Evolutionary conservation across 2,888 invertebrate genomes (phyloP), one percentile per base, ranked within the genome.

Genomic region (Notodonta dromedarius): DNA sequence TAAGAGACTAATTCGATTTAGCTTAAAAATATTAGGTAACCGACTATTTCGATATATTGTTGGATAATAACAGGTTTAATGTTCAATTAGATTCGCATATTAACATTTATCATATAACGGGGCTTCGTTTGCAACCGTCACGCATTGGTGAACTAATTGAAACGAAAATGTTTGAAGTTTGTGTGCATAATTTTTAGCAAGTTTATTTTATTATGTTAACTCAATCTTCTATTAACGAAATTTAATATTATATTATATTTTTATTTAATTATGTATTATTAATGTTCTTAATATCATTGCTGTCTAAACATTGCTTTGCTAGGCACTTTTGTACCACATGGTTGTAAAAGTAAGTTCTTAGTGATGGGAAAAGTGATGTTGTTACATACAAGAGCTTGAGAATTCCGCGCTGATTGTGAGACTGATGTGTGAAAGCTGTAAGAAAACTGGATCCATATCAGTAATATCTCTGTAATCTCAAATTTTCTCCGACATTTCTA

Each of bases 101-200:
- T 50, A 67, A 62, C 63, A 53, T 72, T 71, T 70, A 77, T 72
- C 73, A 72, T 65, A 76, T 78, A 76, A 76, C 69, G 62, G 60
- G 59, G 66, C 72, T 70, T 70, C 74, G 78, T 79, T 1, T 2
- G 46, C n/a, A 46, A 50, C 71, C 73, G 79, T 82, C 73, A 76
- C 67, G 80, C 66, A 63, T 74, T 69, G 70, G 63, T 72, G 67
- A 69, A 58, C 72, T 70, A 74, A 73, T 69, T 76, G 70, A 63
- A 57, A 56, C 51, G 59, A 55, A 16, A 50, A 16, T 46, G 50
- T 46, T 50, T 16, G 14, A 11, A 50, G 9, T 50, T 16, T 50
- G 16, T 16, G 5, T 16, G 11, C 16, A 50, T 50, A 1, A 50
- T 50, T 7, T 16, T 48, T 42, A 9, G 46, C n/a, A 46, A 46